Evolutionary conservation across 2,797 vertebrate species (phyloP).

Genomic region (Erethizon dorsatum): DNA sequence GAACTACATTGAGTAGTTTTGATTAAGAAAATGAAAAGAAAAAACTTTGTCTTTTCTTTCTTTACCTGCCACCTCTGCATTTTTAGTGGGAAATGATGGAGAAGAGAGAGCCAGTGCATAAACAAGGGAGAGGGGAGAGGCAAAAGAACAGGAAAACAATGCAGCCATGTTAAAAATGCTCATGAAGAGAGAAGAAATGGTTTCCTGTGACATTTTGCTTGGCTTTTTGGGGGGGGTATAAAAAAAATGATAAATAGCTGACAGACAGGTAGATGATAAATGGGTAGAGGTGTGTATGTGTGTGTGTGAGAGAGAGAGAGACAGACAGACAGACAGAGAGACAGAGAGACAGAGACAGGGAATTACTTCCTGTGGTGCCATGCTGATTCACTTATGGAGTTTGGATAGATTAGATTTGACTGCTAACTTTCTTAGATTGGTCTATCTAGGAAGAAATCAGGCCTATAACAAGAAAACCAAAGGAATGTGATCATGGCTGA

Average conservation of each 20-base stretch:
- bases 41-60: background rate
- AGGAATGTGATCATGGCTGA: background rate
- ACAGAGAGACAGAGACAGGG: no score
- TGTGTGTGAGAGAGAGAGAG: background rate
- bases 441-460: background rate
- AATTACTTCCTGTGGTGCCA: background rate
- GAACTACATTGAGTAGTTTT: background rate
- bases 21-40: constrained; percentile 12
- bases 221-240: background rate
- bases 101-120: background rate
- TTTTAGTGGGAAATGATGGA: background rate
- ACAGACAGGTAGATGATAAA: background rate
- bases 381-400: background rate
- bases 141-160: background rate
- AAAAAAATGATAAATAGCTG: background rate
- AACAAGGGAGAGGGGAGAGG: background rate
- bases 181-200: background rate
- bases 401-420: background rate
- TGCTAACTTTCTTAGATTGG: background rate
- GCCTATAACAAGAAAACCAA: background rate
- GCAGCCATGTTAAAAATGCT: background rate
- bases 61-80: background rate
- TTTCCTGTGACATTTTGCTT: background rate
- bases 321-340: background rate
- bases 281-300: background rate